Conservation (phyloP, 2,888 invertebrate genomes). For the Heterodera filipjevi region DNA sequence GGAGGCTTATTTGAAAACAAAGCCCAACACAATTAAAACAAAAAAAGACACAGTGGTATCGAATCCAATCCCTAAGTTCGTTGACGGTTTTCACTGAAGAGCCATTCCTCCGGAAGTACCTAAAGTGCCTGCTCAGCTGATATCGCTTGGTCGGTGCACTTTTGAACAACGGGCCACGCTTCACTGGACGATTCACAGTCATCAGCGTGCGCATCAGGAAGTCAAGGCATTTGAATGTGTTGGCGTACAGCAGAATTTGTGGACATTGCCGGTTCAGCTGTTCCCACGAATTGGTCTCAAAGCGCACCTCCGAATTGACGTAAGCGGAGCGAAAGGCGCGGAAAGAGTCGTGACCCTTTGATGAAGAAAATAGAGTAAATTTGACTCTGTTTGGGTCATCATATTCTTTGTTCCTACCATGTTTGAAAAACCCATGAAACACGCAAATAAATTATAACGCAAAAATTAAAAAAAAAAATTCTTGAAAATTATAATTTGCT, state of each 20-base stretch:
- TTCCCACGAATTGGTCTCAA: slow-evolving; percentile 68
- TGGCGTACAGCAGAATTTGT: slow-evolving; percentile 62
- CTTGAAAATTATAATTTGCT: too few species aligned
- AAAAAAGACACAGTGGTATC: too few species aligned
- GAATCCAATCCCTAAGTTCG: too few species aligned
- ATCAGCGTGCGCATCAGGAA: slow-evolving; percentile 79
- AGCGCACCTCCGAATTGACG: slow-evolving; percentile 77
- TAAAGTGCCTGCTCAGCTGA: slow-evolving; percentile 84
- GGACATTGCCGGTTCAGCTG: slow-evolving; percentile 48
- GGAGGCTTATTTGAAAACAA: too few species aligned
- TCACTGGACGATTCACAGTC: slow-evolving; percentile 86
- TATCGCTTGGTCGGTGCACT: slow-evolving; percentile 67
- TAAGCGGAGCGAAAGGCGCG: slow-evolving; percentile 88
- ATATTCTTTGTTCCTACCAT: too few species aligned
- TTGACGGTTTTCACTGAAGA: too few species aligned
- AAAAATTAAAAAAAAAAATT: too few species aligned
- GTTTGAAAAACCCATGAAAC: too few species aligned
- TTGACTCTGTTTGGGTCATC: not conserved
- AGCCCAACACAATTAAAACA: too few species aligned
- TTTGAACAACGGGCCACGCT: slow-evolving; percentile 84
- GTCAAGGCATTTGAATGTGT: slow-evolving; percentile 64
- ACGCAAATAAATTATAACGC: too few species aligned
- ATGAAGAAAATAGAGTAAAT: slow-evolving; percentile 37
- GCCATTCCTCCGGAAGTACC: too few species aligned
- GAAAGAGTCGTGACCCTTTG: slow-evolving; percentile 86